Evolutionary conservation across 2,888 invertebrate species (phyloP).

Genomic region (Drosophila anomalata): DNA sequence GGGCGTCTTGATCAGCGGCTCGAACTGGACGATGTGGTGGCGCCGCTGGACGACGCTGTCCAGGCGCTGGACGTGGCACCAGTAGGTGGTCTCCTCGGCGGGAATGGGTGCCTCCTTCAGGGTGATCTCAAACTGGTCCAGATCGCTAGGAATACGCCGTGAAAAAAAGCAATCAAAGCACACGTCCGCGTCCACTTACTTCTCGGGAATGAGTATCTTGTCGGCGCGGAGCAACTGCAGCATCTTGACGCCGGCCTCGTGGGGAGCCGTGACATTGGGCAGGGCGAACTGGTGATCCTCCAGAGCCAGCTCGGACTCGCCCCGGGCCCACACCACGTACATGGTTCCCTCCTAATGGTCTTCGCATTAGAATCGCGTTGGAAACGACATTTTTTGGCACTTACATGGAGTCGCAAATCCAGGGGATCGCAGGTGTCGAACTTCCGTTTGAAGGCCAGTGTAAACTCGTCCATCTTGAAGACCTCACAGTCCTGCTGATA

Average conservation of each 20-base stretch:
- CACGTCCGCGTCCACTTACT: constrained; percentile 66
- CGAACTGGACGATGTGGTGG: constrained; percentile 94
- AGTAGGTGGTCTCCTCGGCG: constrained; percentile 95
- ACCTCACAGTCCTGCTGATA: constrained; percentile 89
- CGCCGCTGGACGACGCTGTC: constrained; percentile 88
- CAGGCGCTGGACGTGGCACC: constrained; percentile 95
- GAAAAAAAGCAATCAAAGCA: background rate
- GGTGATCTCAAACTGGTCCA: constrained; percentile 87
- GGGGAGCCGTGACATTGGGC: constrained; percentile 81
- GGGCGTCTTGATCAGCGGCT: constrained; percentile 93
- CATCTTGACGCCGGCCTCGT: constrained; percentile 90
- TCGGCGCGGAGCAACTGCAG: constrained; percentile 87
- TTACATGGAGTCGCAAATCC: constrained; percentile 85
- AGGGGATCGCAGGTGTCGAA: constrained; percentile 93
- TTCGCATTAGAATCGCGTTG: background rate
- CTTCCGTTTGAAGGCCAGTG: constrained; percentile 90
- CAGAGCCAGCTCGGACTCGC: constrained; percentile 87
- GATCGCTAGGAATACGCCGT: constrained; percentile 71
- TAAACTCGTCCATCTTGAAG: constrained; percentile 86
- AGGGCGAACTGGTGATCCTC: constrained; percentile 82
- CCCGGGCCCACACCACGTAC: constrained; percentile 93
- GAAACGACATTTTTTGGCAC: constrained; percentile 39
- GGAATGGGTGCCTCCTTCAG: constrained; percentile 90
- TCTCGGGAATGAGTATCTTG: constrained; percentile 83
- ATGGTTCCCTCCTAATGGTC: constrained; percentile 92